Evolutionary conservation across 2,888 invertebrate genomes (phyloP).

Genomic region (Andrena trimmerana): DNA sequence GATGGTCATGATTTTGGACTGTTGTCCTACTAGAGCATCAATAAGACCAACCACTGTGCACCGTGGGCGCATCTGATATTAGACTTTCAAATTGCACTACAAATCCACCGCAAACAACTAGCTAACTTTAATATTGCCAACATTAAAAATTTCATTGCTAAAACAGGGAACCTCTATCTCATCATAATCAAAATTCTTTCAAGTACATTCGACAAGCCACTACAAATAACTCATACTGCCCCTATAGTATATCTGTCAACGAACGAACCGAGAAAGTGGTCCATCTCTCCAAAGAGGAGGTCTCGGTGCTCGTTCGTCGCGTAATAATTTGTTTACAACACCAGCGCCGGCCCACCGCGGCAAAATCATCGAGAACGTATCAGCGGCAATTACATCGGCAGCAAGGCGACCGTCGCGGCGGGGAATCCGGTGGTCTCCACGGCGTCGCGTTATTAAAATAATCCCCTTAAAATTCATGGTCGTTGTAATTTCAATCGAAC

Average conservation of each 20-base stretch:
- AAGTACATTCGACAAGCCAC: not conserved
- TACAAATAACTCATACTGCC: not conserved
- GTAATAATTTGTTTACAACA: conserved; percentile 20
- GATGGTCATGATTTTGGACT: no score
- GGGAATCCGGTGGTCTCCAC: not conserved
- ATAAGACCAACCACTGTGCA: no score
- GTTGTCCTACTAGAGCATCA: no score
- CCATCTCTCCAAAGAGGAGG: not conserved
- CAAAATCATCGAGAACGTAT: conserved; percentile 15
- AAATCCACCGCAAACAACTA: no score
- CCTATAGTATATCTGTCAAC: not conserved
- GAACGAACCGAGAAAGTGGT: not conserved
- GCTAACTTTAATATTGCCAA: no score
- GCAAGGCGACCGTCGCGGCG: not conserved
- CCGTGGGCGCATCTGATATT: no score
- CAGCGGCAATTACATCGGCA: not conserved
- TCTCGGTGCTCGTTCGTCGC: not conserved
- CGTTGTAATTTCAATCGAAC: conserved; percentile 36
- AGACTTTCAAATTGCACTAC: no score
- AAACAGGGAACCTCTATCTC: not conserved
- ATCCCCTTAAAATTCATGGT: conserved; percentile 35
- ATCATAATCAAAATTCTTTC: not conserved
- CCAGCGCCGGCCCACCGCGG: not conserved
- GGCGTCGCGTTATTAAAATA: conserved; percentile 21
- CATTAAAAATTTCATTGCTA: no score